phyloP scores from a whole-genome alignment of 2,888 invertebrate genomes.

The Nemapogon koenigi region DNA sequence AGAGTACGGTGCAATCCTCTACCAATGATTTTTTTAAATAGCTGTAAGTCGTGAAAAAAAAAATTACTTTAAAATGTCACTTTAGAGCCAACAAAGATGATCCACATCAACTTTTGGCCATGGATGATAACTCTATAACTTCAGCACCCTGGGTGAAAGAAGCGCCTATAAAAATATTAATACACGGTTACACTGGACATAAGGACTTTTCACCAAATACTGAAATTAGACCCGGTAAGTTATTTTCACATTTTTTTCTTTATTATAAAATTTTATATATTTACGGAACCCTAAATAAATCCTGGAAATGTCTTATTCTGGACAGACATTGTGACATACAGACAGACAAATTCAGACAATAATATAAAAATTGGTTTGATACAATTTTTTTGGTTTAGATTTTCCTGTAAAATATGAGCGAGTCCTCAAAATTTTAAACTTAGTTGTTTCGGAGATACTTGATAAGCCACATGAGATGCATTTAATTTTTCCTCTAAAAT shows the following conservation, averaged over 20 bases:
- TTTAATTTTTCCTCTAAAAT: too few relatives aligned
- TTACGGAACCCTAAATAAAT: not conserved
- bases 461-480: too few relatives aligned
- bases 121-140: constrained; percentile 32
- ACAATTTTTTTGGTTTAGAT: too few relatives aligned
- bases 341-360: too few relatives aligned
- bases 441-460: too few relatives aligned
- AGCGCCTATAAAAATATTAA: constrained; percentile 60
- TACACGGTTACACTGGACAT: constrained; percentile 71
- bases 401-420: too few relatives aligned
- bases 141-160: constrained; percentile 47
- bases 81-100: constrained; percentile 22
- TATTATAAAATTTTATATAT: not conserved
- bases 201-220: constrained; percentile 66
- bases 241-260: not conserved
- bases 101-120: constrained; percentile 48
- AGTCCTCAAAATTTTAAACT: too few relatives aligned
- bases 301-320: not conserved
- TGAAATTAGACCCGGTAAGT: constrained; percentile 64
- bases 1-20: too few relatives aligned
- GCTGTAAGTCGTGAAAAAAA: too few relatives aligned
- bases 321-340: too few relatives aligned
- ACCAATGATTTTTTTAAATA: too few relatives aligned
- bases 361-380: too few relatives aligned
- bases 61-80: not conserved